Base-by-base conservation (phyloP, 2,888 invertebrate genomes). In the Octonoba sinensis region DNA sequence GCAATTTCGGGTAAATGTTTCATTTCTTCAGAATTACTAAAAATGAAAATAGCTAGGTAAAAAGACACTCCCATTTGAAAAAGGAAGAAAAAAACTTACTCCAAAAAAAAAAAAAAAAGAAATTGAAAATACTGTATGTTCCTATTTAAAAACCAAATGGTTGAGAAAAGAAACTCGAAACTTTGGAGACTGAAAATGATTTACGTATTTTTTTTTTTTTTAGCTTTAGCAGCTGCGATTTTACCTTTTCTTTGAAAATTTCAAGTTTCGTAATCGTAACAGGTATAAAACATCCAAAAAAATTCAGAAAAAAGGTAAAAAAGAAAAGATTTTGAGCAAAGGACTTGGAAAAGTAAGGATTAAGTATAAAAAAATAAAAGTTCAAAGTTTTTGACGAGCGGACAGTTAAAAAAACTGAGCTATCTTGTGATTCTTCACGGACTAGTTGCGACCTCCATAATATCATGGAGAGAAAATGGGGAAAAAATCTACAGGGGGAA, bases 251-350 rank as follows among this genome's bases (percentile, higher is more conserved):
- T 62, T 47, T 46, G 24, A 60, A 81, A 57, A 66, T 67, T 66
- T 66, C 47, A 51, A 77, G 70, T 70, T 64, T 69, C 51, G 69
- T 81, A 81, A 73, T 81, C 72, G 79, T 73, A 81, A 81, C 79
- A 81, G 79, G 73, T 81, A 81, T 81, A 67, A 73, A 81, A 81
- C 79, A 73, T 81, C 73, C 66, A 22, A 27, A 67, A n/a, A 36
- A 36, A 36, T 36, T 36, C 36, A 15, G 59, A 18, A 18, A 18
- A 65, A 64, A 51, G 36, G 47, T 11, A 24, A 59, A 66, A 66
- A 66, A 65, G 49, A 66, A 69, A 54, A 8, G n/a, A 67, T 13
- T 16, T 54, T 36, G 20, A 36, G 49, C 49, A 67, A 78, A 66
- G 51, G 47, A 71, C 51, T 51, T 36, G 11, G 18, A 24, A 60